These are phyloP conservation scores for Papilio gigon DNA, from an alignment of 2,888 invertebrate species.

Conservation along the genomic window DNA sequence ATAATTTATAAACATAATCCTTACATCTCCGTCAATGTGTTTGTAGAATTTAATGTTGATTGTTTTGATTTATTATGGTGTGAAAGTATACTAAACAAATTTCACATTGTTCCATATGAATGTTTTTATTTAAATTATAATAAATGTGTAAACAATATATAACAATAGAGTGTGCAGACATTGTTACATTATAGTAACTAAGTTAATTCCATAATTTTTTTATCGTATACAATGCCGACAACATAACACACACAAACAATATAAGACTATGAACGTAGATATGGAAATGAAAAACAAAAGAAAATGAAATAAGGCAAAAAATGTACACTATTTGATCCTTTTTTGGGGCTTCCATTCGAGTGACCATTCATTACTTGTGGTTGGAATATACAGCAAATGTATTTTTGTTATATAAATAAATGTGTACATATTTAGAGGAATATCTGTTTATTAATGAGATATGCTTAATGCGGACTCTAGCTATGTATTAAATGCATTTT, in stretches of 20 bases:
- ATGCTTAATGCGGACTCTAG: no score
- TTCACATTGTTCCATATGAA: not conserved
- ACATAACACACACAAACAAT: not conserved
- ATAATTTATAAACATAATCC: not conserved
- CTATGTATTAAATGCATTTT: no score
- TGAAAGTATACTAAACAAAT: not conserved
- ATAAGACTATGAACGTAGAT: not conserved
- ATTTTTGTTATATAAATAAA: no score
- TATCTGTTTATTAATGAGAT: no score
- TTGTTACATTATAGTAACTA: not conserved
- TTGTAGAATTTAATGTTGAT: not conserved
- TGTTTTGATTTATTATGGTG: not conserved
- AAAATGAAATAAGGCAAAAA: no score
- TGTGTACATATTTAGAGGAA: no score
- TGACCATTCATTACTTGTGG: no score
- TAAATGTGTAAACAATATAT: not conserved
- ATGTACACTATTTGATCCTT: no score
- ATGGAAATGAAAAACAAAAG: no score
- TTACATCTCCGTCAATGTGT: not conserved
- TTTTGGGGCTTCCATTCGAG: no score
- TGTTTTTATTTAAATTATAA: constrained; percentile 1
- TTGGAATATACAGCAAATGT: no score
- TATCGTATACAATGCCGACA: not conserved
- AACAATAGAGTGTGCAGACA: not conserved
- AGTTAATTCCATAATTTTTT: not conserved